phyloP scores from a whole-genome alignment of 2,797 vertebrate species.

The Myoxocephalus aenaeus region DNA sequence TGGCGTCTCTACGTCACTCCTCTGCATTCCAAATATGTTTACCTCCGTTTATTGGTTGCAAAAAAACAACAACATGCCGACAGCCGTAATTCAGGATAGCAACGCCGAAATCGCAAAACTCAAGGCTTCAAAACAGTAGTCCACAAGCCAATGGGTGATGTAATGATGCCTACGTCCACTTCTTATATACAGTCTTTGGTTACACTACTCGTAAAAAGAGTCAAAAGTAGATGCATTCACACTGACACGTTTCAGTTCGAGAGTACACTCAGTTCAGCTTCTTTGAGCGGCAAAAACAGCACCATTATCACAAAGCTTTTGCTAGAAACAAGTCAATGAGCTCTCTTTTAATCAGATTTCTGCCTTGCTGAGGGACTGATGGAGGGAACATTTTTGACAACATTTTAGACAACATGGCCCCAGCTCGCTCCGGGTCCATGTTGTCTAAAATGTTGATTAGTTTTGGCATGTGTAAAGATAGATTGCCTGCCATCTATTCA shows the following conservation, averaged over 20 bases:
- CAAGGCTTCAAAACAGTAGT: background rate
- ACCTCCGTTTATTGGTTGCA: too few relatives aligned
- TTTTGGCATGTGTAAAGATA: conserved; percentile 73
- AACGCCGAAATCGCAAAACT: background rate
- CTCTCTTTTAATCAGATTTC: conserved; percentile 36
- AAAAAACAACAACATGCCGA: too few relatives aligned
- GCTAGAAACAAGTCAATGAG: conserved; percentile 14
- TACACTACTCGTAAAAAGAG: conserved; percentile 11
- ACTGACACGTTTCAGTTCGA: conserved; percentile 15
- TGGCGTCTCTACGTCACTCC: too few relatives aligned
- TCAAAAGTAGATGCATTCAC: background rate
- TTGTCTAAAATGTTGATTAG: conserved; percentile 79
- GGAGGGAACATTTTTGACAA: conserved; percentile 49
- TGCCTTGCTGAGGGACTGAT: conserved; percentile 17
- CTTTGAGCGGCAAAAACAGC: conserved; percentile 20
- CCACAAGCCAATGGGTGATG: background rate
- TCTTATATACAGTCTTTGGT: background rate
- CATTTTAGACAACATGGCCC: conserved; percentile 53
- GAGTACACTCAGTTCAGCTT: conserved; percentile 8
- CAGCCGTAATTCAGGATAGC: background rate
- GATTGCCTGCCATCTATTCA: conserved; percentile 80
- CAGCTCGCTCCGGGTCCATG: conserved; percentile 45
- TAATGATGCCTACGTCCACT: background rate
- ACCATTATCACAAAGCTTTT: conserved; percentile 5
- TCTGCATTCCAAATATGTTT: too few relatives aligned